Percentiles rank a stretch among this genome's conserved stretches.
phyloP scores from a whole-genome alignment of 2,888 invertebrate genomes.

The Pristionchus fissidentatus region DNA sequence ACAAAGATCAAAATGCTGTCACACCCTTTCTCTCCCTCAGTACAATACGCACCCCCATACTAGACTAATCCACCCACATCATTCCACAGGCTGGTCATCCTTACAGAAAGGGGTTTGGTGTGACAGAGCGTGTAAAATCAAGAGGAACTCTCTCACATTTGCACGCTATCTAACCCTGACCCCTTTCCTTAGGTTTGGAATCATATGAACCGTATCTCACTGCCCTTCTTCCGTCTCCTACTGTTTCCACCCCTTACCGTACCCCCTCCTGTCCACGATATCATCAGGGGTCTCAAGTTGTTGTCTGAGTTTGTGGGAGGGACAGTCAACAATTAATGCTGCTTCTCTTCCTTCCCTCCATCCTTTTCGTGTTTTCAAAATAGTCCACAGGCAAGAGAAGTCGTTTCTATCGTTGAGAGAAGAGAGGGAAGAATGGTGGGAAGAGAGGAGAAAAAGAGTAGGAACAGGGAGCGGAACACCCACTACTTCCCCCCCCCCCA shows the following conservation, averaged over 20 bases:
- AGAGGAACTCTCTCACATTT: too few relatives aligned
- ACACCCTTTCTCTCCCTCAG: neutral
- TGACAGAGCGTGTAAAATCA: too few relatives aligned
- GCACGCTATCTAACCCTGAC: too few relatives aligned
- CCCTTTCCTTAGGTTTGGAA: too few relatives aligned
- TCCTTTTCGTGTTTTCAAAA: conserved; percentile 21
- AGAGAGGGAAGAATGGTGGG: neutral
- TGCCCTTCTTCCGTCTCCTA: neutral
- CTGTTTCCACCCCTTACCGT: neutral
- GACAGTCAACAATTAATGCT: neutral
- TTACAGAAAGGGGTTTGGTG: too few relatives aligned
- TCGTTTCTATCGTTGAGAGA: conserved; percentile 3
- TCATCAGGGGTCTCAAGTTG: too few relatives aligned
- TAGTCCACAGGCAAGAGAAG: conserved; percentile 6
- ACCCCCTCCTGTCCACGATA: too few relatives aligned
- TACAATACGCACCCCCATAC: neutral
- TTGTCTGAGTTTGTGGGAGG: too few relatives aligned
- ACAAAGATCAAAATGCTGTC: conserved; percentile 21
- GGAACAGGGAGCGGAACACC: neutral
- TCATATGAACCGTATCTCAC: neutral
- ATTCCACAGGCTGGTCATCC: too few relatives aligned
- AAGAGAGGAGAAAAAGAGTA: neutral
- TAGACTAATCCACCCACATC: too few relatives aligned
- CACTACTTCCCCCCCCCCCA: neutral
- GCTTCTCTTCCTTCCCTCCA: neutral